Base-by-base conservation (phyloP, 2,113 vertebrate genomes). In the Apteryx owenii region DNA sequence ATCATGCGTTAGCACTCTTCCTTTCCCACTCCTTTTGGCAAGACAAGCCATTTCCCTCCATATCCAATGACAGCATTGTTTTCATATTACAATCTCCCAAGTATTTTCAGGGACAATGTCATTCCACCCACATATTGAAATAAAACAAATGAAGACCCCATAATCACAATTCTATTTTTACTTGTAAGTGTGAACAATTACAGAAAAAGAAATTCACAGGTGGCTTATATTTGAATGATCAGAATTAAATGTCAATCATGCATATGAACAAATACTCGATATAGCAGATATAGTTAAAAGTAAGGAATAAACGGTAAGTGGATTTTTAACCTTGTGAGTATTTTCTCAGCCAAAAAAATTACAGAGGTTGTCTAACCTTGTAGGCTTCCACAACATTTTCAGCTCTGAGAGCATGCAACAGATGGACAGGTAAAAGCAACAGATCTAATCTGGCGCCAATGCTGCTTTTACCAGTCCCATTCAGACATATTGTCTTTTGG, bases 351-450 rank as follows among this genome's bases (percentile, higher is more conserved):
- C 38, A 69, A 79, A 29, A 38, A 48, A 33, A 58, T 26, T 46
- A 29, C 50, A 33, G 11, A 36, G 62, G 16, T 51, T 9, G 21
- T 51, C 85, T 21, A 36, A 33, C 36, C 48, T 5, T 62, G 48
- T 8, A 50, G 36, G 72, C 40, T 77, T 18, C 50, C 68, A 9
- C 7, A 31, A 7, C 17, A 7, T 38, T 85, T 22, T 70, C 40
- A 62, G 48, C 80, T 94, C 16, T 6, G 36, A 81, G 89, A 20
- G 8, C 58, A 22, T n/a, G 75, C 61, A 92, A 94, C 97, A 98
- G 98, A 98, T 97, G 97, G 98, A 98, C 98, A 99, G 98, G 98
- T 98, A 97, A 98, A 98, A 98, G 98, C 97, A 98, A 93, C 94
- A 97, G 95, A 96, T 95, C 96, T 98, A 96, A 98, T 97, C 91